These are phyloP conservation scores for Pammene fasciana DNA, from an alignment of 2,888 invertebrate species.

Conservation along the genomic window DNA sequence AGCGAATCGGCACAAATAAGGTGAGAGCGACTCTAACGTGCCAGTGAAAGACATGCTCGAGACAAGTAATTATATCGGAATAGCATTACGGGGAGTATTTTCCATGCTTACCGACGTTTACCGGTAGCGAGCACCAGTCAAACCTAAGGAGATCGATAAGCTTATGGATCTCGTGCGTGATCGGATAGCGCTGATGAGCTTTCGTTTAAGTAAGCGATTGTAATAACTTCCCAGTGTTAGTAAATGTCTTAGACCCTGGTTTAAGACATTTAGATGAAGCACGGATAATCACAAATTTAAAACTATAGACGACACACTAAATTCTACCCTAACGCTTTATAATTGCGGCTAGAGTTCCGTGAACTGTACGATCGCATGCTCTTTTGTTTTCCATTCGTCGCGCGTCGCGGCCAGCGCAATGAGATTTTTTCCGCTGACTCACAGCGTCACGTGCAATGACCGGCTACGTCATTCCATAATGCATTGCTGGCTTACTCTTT, in stretches of 20 bases:
- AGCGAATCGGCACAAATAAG: slow-evolving; percentile 46
- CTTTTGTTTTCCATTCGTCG: slow-evolving; percentile 43
- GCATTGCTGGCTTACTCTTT: slow-evolving; percentile 50
- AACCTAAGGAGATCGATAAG: no score
- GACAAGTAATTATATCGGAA: slow-evolving; percentile 51
- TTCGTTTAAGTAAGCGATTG: background rate
- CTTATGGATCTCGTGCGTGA: background rate
- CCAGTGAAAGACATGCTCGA: slow-evolving; percentile 49
- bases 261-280: slow-evolving; percentile 58
- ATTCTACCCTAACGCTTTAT: background rate
- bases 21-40: slow-evolving; percentile 46
- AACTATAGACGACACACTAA: slow-evolving; percentile 6
- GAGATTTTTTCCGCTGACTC: slow-evolving; percentile 44
- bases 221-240: slow-evolving; percentile 1
- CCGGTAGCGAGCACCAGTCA: background rate
- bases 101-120: slow-evolving; percentile 3
- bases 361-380: background rate
- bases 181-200: background rate
- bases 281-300: slow-evolving; percentile 50
- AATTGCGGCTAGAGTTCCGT: background rate
- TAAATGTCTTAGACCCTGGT: slow-evolving; percentile 45
- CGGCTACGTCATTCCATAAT: slow-evolving; percentile 44
- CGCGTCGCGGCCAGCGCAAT: slow-evolving; percentile 49
- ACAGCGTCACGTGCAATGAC: slow-evolving; percentile 39
- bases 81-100: slow-evolving; percentile 38